Evolutionary conservation across 2,113 vertebrate species (phyloP).

Genomic region (Potamarius usumacintae): DNA sequence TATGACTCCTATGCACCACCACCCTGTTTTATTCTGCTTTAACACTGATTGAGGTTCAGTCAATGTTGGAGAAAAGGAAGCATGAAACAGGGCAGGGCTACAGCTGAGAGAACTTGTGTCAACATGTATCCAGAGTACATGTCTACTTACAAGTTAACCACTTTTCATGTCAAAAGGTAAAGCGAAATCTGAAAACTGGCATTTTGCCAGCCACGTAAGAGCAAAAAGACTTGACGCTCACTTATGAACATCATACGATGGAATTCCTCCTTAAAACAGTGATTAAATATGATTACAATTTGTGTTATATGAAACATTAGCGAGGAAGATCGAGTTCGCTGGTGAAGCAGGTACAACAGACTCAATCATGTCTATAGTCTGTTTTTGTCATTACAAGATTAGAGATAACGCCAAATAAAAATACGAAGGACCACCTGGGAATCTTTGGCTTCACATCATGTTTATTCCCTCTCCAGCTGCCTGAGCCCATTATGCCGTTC

Average conservation of each 20-base stretch:
- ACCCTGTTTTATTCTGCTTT: not conserved
- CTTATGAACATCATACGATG: not conserved
- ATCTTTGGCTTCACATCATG: not conserved
- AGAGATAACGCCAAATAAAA: not conserved
- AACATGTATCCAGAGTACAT: not conserved
- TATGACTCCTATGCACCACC: not conserved
- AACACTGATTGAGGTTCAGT: not conserved
- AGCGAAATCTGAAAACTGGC: not conserved
- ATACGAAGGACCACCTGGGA: not conserved
- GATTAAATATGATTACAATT: not conserved
- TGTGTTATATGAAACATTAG: not conserved
- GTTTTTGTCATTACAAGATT: not conserved
- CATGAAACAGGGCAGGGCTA: not conserved
- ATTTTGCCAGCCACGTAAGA: no score
- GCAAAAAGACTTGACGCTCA: not conserved
- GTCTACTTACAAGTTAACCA: not conserved
- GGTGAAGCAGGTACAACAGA: not conserved
- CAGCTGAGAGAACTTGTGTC: not conserved
- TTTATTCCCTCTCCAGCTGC: constrained; percentile 74
- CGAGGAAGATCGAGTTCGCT: not conserved
- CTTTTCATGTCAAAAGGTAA: not conserved
- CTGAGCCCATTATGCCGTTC: constrained; percentile 90
- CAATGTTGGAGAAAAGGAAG: not conserved
- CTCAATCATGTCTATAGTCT: not conserved
- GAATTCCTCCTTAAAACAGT: not conserved